Base-by-base conservation (phyloP, 2,113 vertebrate genomes). In the Empidonax alnorum region DNA sequence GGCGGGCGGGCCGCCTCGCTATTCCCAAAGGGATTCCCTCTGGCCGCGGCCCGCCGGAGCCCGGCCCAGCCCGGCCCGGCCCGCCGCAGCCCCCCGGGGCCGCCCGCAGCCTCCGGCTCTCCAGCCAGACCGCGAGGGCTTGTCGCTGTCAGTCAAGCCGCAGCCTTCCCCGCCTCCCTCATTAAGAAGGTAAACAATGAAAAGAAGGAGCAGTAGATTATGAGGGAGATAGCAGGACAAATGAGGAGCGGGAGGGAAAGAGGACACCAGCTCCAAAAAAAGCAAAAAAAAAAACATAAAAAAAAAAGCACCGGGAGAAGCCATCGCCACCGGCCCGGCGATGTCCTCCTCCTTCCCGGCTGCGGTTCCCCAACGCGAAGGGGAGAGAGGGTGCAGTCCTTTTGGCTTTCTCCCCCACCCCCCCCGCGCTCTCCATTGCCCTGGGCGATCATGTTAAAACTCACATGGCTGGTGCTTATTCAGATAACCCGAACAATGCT, bases 121-220 rank as follows among this genome's bases (percentile, higher is more conserved):
- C 91, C 89, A 83, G 97, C 95, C 97, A 95, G 97, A 96, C 97
- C 97, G 96, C 50, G 84, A 95, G 97, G 97, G 98, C 98, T 97
- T 98, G 98, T 97, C 97, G 97, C 98, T 99, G 99, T 99, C 99
- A 99, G 97, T 99, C 99, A 99, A 99, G 94, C 68, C 90, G 79
- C 94, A 80, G 96, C 97, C 97, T 95, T 98, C 98, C 98, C 99
- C 99, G 98, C 99, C 99, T 98, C 99, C 98, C 99, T 99, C 99
- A 99, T 99, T 99, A 99, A 98, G 99, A 99, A 99, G 98, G 99
- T 99, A 99, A 99, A 99, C 99, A 99, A 99, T 99, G 98, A 99
- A 98, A 98, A 98, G 98, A 98, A 97, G 87, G 85, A 95, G 97
- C 97, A 97, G 97, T 90, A 97, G 98, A 98, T 98, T 98, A 98